phyloP scores from a whole-genome alignment of 2,797 vertebrate species.

The Rhinella marina region DNA sequence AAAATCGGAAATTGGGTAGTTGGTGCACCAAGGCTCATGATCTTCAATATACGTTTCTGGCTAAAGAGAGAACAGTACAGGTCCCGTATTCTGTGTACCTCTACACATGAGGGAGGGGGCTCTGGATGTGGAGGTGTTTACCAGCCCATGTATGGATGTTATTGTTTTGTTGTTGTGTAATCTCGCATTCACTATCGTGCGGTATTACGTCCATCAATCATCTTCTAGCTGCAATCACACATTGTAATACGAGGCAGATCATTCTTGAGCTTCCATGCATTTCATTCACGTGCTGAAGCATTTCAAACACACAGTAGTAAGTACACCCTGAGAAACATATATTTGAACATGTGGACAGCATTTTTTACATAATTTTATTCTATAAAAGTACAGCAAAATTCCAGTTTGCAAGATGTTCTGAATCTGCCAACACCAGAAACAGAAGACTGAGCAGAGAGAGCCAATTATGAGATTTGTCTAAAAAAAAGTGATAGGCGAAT shows the following conservation, averaged over 20 bases:
- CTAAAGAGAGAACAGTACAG: too few relatives aligned
- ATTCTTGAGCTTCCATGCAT: neutral
- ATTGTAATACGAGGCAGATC: neutral
- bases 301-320: neutral
- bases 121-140: neutral
- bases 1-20: too few relatives aligned
- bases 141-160: neutral
- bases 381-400: too few relatives aligned
- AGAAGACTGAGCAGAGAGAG: too few relatives aligned
- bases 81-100: too few relatives aligned
- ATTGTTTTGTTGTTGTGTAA: conserved; percentile 15
- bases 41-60: too few relatives aligned
- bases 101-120: neutral
- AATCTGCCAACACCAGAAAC: too few relatives aligned
- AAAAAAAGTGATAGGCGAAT: too few relatives aligned
- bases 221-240: neutral
- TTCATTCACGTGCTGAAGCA: neutral
- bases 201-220: conserved; percentile 13
- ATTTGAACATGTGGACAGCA: neutral
- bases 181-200: neutral
- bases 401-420: too few relatives aligned
- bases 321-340: neutral
- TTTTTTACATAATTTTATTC: neutral
- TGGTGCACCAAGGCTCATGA: too few relatives aligned
- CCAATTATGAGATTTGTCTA: too few relatives aligned